These are phyloP conservation scores for Regulus satrapa DNA, from an alignment of 2,113 vertebrate genomes.

Conservation along the genomic window DNA sequence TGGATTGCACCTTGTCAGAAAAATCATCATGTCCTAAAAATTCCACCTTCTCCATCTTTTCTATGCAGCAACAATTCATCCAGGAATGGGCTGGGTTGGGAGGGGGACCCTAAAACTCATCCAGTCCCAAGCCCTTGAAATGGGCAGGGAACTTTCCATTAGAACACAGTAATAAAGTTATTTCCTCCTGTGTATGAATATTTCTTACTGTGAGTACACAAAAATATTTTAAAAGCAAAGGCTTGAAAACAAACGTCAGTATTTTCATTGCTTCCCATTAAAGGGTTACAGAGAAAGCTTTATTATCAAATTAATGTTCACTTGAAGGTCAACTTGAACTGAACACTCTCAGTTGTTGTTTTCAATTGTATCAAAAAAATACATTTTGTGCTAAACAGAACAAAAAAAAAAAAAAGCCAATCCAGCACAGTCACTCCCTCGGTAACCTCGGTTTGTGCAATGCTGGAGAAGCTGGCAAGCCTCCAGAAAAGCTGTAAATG, in stretches of 20 bases:
- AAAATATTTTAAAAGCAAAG: not conserved
- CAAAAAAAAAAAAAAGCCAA: not conserved
- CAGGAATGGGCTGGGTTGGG: not conserved
- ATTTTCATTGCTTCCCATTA: not conserved
- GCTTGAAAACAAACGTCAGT: not conserved
- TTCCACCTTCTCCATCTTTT: not conserved
- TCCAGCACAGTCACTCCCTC: not conserved
- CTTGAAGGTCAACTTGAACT: not conserved
- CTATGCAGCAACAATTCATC: not conserved
- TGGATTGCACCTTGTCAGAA: not conserved
- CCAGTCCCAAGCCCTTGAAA: not conserved
- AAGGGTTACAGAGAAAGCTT: not conserved
- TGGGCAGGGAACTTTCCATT: not conserved
- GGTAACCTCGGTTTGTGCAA: not conserved
- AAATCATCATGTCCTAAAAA: not conserved
- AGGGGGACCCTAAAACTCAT: not conserved
- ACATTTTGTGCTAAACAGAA: not conserved
- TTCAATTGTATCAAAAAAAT: not conserved
- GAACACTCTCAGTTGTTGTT: not conserved
- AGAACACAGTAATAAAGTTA: not conserved
- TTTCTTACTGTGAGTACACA: not conserved
- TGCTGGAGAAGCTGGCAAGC: accelerated
- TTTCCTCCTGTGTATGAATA: not conserved
- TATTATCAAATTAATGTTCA: not conserved
- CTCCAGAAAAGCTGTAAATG: not conserved